phyloP scores from a whole-genome alignment of 2,888 invertebrate species.

The Hypercompe scribonia region DNA sequence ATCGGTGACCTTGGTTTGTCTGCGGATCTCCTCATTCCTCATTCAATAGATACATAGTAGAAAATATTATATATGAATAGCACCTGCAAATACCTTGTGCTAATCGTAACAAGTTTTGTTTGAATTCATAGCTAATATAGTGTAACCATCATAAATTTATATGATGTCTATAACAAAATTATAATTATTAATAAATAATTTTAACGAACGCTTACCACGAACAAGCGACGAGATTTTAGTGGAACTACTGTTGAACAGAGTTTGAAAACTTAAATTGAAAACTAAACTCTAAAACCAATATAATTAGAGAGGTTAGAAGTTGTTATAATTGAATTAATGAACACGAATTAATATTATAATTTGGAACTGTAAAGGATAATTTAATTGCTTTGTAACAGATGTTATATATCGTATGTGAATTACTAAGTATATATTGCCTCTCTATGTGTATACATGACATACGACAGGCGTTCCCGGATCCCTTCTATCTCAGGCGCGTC shows the following conservation, averaged over 20 bases:
- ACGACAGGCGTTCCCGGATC: too few species aligned
- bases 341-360: background rate
- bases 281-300: background rate
- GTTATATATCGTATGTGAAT: background rate
- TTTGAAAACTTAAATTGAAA: background rate
- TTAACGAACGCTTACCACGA: background rate
- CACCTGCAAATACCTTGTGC: too few species aligned
- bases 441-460: too few species aligned
- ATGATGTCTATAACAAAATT: too few species aligned
- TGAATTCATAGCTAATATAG: too few species aligned
- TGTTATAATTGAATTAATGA: slow-evolving; percentile 1
- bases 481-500: too few species aligned
- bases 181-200: background rate
- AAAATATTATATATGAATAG: too few species aligned
- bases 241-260: background rate
- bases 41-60: too few species aligned
- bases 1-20: too few species aligned
- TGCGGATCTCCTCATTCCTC: too few species aligned
- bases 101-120: too few species aligned
- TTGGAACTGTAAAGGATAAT: background rate
- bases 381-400: background rate
- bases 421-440: background rate
- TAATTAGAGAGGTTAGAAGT: background rate
- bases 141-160: too few species aligned
- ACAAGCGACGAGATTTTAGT: background rate